Evolutionary conservation across 2,797 vertebrate genomes (phyloP).

Genomic region (Lepus oiostolus): DNA sequence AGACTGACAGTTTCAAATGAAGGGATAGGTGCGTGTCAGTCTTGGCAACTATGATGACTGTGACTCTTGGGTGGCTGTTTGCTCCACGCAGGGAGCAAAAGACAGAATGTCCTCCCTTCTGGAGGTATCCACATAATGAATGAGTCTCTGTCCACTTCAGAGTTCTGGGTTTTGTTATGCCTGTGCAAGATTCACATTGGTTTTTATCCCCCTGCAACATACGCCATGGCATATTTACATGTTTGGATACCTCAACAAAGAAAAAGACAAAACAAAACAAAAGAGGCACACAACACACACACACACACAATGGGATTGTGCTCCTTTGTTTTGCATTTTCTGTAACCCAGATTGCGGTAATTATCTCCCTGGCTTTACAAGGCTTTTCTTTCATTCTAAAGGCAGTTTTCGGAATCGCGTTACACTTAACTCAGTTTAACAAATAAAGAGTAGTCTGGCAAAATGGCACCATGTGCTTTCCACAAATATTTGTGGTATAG

Average conservation of each 20-base stretch:
- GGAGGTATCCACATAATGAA: constrained; percentile 53
- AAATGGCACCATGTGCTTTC: constrained; percentile 75
- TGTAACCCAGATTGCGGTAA: constrained; percentile 79
- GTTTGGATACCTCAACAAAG: constrained; percentile 70
- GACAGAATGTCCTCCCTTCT: constrained; percentile 26
- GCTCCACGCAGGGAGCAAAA: constrained; percentile 49
- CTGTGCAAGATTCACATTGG: constrained; percentile 13
- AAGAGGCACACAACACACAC: background rate
- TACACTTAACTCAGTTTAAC: constrained; percentile 81
- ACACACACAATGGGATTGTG: constrained; percentile 69
- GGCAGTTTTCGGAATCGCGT: constrained; percentile 78
- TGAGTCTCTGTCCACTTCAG: constrained; percentile 60
- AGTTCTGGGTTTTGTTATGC: constrained; percentile 53
- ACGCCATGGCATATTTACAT: constrained; percentile 62
- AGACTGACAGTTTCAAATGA: constrained; percentile 75
- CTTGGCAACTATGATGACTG: constrained; percentile 75
- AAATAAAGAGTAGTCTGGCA: constrained; percentile 81
- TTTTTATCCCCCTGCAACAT: constrained; percentile 25
- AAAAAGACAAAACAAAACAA: constrained; percentile 59
- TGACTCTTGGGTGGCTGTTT: constrained; percentile 71
- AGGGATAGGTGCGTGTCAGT: constrained; percentile 72
- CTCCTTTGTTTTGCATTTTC: constrained; percentile 78
- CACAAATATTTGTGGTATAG: constrained; percentile 81
- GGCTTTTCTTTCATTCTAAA: constrained; percentile 79
- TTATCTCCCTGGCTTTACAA: constrained; percentile 79